Evolutionary conservation across 2,113 vertebrate species (phyloP).

Genomic region (Polypterus senegalus): DNA sequence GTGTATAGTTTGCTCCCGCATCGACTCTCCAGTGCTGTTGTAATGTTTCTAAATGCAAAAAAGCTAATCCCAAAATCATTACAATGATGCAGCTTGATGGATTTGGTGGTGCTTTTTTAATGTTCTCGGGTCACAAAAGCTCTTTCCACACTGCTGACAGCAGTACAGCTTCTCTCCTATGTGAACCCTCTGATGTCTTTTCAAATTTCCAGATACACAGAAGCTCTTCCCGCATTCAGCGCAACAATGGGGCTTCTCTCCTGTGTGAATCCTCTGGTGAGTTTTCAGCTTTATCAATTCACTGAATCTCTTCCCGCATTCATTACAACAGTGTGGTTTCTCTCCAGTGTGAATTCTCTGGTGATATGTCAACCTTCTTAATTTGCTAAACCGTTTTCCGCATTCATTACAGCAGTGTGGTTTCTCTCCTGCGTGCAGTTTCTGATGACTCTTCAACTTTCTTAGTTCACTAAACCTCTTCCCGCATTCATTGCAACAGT

Average conservation of each 20-base stretch:
- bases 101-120: too few species aligned
- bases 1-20: too few species aligned
- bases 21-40: too few species aligned
- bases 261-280: conserved; percentile 50
- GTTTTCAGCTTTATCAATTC: conserved; percentile 57
- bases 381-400: conserved; percentile 48
- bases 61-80: too few species aligned
- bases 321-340: conserved; percentile 57
- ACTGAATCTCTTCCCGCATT: conserved; percentile 67
- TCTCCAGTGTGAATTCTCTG: conserved; percentile 59
- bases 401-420: conserved; percentile 47
- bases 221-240: conserved; percentile 55
- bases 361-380: conserved; percentile 52
- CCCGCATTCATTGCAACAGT: conserved; percentile 57
- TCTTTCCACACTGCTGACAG: too few species aligned
- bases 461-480: conserved; percentile 62
- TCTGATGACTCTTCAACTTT: conserved; percentile 56
- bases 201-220: neutral
- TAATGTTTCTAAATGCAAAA: too few species aligned
- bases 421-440: conserved; percentile 50
- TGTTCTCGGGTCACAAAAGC: too few species aligned
- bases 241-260: conserved; percentile 52
- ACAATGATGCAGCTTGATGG: too few species aligned
- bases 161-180: too few species aligned
- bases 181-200: too few species aligned